These are phyloP conservation scores for Diphyllodes magnificus DNA, from an alignment of 2,113 vertebrate genomes.

Conservation along the genomic window DNA sequence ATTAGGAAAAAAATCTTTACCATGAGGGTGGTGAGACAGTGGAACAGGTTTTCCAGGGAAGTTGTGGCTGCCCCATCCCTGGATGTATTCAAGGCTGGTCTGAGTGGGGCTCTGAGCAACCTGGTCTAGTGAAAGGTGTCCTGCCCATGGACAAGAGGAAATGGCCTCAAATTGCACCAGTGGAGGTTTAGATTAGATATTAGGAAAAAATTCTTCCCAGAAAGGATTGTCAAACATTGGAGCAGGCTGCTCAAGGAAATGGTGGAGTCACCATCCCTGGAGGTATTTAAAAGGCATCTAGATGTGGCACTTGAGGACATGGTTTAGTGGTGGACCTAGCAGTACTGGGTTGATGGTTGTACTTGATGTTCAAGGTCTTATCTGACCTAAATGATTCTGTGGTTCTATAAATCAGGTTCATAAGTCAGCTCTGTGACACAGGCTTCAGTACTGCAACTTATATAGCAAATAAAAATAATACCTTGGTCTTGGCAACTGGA, in stretches of 20 bases:
- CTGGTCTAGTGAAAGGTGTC: background rate
- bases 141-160: background rate
- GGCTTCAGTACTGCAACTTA: background rate
- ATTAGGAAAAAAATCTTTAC: background rate
- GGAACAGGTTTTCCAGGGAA: background rate
- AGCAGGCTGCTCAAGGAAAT: background rate
- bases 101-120: background rate
- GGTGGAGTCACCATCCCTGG: background rate
- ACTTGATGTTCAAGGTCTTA: background rate
- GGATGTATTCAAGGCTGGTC: background rate
- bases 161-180: background rate
- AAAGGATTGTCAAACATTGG: background rate
- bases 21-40: background rate
- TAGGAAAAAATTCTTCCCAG: background rate
- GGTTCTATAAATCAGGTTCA: background rate
- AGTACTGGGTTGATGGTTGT: background rate
- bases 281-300: background rate
- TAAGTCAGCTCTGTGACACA: background rate
- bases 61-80: background rate
- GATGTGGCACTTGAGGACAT: background rate
- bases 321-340: background rate
- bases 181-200: background rate
- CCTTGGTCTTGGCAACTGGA: background rate
- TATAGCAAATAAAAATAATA: background rate
- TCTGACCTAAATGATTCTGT: background rate